These are phyloP conservation scores for Nothocercus julius DNA, from an alignment of 2,113 vertebrate species.

Conservation along the genomic window DNA sequence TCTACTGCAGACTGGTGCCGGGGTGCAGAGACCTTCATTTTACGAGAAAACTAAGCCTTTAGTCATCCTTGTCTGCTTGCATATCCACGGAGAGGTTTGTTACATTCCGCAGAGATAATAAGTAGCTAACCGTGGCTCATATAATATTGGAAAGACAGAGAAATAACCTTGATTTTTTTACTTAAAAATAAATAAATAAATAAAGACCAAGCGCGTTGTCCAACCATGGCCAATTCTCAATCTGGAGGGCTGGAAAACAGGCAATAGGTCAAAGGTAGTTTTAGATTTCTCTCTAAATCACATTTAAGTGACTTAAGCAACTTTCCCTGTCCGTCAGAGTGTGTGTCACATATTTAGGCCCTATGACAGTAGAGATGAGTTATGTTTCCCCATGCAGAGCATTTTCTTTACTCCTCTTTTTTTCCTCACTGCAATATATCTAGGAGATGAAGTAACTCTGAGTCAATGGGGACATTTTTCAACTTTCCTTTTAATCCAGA, in stretches of 20 bases:
- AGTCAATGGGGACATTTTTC: background rate
- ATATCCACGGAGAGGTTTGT: too few relatives aligned
- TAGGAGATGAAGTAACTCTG: background rate
- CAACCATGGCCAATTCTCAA: background rate
- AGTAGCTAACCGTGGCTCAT: too few relatives aligned
- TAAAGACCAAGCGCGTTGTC: background rate
- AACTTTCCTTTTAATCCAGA: background rate
- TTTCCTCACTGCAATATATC: background rate
- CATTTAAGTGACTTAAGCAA: background rate
- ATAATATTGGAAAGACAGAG: too few relatives aligned
- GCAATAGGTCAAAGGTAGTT: background rate
- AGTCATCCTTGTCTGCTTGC: background rate
- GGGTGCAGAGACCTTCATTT: background rate
- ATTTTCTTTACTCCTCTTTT: background rate
- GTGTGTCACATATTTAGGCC: background rate
- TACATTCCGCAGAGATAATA: too few relatives aligned
- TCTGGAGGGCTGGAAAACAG: background rate
- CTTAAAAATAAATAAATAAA: background rate
- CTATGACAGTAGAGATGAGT: too few relatives aligned
- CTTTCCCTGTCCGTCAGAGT: background rate
- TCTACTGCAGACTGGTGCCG: background rate
- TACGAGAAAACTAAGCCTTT: background rate
- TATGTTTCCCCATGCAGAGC: background rate
- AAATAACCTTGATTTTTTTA: background rate
- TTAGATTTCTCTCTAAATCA: background rate